Conservation (phyloP, 2,797 vertebrate genomes). For the Onychomys leucogaster region DNA sequence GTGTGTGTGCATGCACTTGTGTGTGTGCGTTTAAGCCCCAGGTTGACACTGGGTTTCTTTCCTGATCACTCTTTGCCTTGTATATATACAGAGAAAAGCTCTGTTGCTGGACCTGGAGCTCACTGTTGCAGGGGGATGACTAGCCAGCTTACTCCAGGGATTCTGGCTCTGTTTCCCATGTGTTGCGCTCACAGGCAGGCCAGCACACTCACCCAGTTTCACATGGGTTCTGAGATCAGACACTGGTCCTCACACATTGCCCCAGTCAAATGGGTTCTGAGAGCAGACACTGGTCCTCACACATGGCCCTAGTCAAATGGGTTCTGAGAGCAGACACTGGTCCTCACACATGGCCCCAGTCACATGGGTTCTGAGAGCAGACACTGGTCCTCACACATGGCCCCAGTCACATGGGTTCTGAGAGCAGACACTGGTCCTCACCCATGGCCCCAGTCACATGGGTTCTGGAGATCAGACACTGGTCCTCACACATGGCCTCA, state of each 20-base stretch:
- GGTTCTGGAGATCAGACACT: too few relatives aligned
- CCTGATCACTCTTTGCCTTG: not conserved
- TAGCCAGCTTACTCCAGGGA: not conserved
- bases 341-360: too few relatives aligned
- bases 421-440: not conserved
- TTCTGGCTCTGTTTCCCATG: not conserved
- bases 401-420: too few relatives aligned
- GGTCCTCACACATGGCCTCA: too few relatives aligned
- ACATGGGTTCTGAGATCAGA: not conserved
- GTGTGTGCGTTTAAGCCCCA: not conserved
- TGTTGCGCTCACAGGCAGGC: too few relatives aligned
- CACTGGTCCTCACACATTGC: accelerated
- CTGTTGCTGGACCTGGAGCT: not conserved
- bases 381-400: too few relatives aligned
- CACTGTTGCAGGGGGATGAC: not conserved
- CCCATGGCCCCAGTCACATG: too few relatives aligned
- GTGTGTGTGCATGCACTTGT: not conserved
- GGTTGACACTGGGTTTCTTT: not conserved
- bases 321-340: too few relatives aligned
- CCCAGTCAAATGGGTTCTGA: too few relatives aligned
- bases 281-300: too few relatives aligned
- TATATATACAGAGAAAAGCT: not conserved
- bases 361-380: too few relatives aligned
- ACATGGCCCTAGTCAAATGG: too few relatives aligned
- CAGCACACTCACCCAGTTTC: not conserved